Evolutionary conservation across 2,888 invertebrate species (phyloP), one percentile per base, ranked within the genome.

Genomic region (Sabellastarte sp.): DNA sequence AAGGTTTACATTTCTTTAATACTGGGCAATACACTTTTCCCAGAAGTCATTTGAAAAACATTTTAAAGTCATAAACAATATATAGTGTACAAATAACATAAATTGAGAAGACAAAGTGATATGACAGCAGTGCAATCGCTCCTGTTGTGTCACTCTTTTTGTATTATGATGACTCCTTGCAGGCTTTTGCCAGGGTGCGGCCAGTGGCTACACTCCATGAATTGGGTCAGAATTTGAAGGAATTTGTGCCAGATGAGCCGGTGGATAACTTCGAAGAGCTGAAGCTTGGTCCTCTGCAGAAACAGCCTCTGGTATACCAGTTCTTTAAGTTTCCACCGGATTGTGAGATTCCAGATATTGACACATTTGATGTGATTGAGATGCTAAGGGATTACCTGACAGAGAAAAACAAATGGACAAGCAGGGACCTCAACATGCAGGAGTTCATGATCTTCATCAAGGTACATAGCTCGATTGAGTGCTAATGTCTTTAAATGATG

Each of bases 261-360:
- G 68, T 68, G 4, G 69, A 69, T 4, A 72, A 71, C 15, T 81
- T 81, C 69, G 73, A 73, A 3, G 59, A 67, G 2, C 61, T 81
- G 56, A 74, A 75, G 31, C 63, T 80, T 1, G 82, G 82, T 1
- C 82, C 82, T 1, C 61, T 82, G n/a, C 75, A 76, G 51, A 68
- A 76, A 31, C 73, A 78, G 59, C 80, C 81, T 0, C 59, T 76
- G 1, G 73, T 81, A 15, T 79, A 71, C 57, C 71, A 77, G 32
- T 66, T 73, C 67, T 82, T 82, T 71, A 76, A 77, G 57, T 76
- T 79, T 62, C 79, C 80, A 3, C 68, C 71, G 32, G 76, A 78
- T 59, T 75, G 73, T 26, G 73, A 74, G 28, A 74, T 80, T 51
- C 78, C 76, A 24, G 72, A 77, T 33, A 76, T 82, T n/a, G 73